These are phyloP conservation scores for Solen grandis DNA, from an alignment of 1,140 invertebrate species.

Conservation along the genomic window DNA sequence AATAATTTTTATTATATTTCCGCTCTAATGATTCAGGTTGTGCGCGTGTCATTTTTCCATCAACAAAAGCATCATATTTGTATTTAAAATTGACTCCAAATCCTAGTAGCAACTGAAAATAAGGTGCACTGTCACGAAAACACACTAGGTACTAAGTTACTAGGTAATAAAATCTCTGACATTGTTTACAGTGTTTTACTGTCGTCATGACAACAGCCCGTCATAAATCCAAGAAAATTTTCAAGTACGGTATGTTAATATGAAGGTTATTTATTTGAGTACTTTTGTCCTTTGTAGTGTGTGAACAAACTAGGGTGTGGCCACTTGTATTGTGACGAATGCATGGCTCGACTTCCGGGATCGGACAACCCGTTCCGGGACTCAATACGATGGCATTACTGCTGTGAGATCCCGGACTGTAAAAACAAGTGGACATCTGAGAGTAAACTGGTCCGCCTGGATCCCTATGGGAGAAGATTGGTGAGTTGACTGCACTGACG, in stretches of 20 bases:
- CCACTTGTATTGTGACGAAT: conserved; percentile 41
- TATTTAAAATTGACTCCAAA: too few species aligned
- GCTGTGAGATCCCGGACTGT: background rate
- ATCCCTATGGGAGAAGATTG: conserved; percentile 41
- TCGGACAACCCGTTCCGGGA: conserved; percentile 44
- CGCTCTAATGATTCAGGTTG: too few species aligned
- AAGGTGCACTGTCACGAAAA: too few species aligned
- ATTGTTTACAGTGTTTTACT: background rate
- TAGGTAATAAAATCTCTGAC: too few species aligned
- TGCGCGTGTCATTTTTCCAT: too few species aligned
- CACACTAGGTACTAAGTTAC: too few species aligned
- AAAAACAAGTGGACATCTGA: conserved; percentile 30
- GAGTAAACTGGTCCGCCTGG: conserved; percentile 15
- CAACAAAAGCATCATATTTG: too few species aligned
- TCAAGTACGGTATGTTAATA: too few species aligned
- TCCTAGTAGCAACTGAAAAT: too few species aligned
- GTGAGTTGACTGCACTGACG: conserved; percentile 9
- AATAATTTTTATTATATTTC: too few species aligned
- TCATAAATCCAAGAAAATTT: background rate
- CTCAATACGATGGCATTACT: conserved; percentile 24
- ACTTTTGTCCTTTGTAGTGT: too few species aligned
- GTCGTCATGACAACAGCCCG: background rate
- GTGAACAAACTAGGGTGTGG: conserved; percentile 31
- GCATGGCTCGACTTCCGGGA: conserved; percentile 14
- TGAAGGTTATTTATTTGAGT: too few species aligned